Percentiles rank a stretch among this genome's conserved stretches.
Conservation (phyloP, 1,140 invertebrate species). For the Cotesia vestalis region DNA sequence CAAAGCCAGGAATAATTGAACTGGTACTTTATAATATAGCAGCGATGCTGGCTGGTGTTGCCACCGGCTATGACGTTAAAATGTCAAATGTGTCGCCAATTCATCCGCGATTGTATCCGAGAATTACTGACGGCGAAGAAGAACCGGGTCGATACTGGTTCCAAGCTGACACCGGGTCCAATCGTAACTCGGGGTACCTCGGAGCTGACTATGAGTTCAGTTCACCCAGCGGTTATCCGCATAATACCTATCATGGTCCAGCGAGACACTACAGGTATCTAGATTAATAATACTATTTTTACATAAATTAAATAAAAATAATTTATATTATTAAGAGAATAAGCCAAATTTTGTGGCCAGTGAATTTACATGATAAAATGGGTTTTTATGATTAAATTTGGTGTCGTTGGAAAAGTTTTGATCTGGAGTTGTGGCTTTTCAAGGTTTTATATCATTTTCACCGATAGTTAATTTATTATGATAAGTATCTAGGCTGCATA, state of each 20-base stretch:
- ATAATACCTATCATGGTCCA: conserved; percentile 92
- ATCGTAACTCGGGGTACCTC: conserved; percentile 61
- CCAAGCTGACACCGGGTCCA: conserved; percentile 54
- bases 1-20: conserved; percentile 80
- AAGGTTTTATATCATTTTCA: too few species aligned
- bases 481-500: too few species aligned
- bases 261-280: conserved; percentile 77
- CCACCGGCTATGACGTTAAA: conserved; percentile 89
- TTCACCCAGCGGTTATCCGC: conserved; percentile 73
- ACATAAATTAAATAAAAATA: conserved; percentile 12
- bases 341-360: too few species aligned
- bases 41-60: conserved; percentile 86
- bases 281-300: conserved; percentile 1
- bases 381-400: too few species aligned
- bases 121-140: conserved; percentile 51
- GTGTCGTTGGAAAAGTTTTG: too few species aligned
- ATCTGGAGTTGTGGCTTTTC: too few species aligned
- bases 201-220: conserved; percentile 70
- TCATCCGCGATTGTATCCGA: conserved; percentile 79
- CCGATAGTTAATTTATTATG: too few species aligned
- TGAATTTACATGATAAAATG: too few species aligned
- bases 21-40: conserved; percentile 89
- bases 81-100: conserved; percentile 85
- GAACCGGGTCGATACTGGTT: conserved; percentile 59
- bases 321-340: not conserved